A percentile compares a stretch with the other conserved stretches of the same genome.
phyloP scores from a whole-genome alignment of 2,797 vertebrate species.

The Monodelphis domestica region DNA sequence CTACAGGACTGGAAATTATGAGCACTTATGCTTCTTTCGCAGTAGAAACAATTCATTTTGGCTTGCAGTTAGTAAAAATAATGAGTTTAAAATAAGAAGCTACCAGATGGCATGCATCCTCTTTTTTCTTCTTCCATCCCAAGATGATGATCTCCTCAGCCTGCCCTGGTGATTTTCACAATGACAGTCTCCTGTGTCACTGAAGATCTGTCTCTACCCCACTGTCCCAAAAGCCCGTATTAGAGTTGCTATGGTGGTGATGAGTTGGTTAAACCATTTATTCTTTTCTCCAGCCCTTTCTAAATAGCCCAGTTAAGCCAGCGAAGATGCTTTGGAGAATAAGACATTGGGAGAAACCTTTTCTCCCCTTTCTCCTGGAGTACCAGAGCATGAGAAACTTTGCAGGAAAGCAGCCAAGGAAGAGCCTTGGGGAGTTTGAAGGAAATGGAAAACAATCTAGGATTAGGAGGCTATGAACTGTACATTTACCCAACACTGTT shows the following conservation, averaged over 20 bases:
- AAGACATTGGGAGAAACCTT: not conserved
- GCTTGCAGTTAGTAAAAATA: not conserved
- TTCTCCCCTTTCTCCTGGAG: not conserved
- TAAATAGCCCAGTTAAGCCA: not conserved
- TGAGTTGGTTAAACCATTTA: not conserved
- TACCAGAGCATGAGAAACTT: slow-evolving; percentile 3
- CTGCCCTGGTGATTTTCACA: not conserved
- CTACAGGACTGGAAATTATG: not conserved
- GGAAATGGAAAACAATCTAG: not conserved
- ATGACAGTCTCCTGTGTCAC: not conserved
- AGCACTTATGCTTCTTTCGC: not conserved
- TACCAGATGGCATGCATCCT: not conserved
- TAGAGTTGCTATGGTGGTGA: not conserved
- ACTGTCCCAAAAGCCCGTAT: not conserved
- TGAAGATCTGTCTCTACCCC: not conserved
- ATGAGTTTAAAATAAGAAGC: not conserved
- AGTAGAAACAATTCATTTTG: not conserved
- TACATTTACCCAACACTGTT: not conserved
- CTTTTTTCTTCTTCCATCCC: not conserved
- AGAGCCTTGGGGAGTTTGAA: not conserved
- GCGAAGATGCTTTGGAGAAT: not conserved
- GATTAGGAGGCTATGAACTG: not conserved
- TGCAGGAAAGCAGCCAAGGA: not conserved
- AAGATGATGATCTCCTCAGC: not conserved
- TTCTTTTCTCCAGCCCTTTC: not conserved